These are phyloP conservation scores for Therioaphis trifolii DNA, from an alignment of 2,888 invertebrate species.

Conservation along the genomic window DNA sequence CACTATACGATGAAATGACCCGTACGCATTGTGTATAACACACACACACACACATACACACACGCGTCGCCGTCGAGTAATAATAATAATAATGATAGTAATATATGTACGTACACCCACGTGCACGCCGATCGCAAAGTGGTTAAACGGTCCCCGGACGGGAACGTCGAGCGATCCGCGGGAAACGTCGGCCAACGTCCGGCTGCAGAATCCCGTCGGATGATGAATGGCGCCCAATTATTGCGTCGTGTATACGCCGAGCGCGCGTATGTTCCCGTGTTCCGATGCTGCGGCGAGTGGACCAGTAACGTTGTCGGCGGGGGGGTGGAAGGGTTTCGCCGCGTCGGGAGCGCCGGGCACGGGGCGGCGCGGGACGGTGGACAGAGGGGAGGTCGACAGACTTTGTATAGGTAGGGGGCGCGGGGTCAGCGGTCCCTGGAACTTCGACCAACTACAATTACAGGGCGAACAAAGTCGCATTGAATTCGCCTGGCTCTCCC, in stretches of 20 bases:
- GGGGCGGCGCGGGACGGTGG: too few species aligned
- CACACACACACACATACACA: too few species aligned
- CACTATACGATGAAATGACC: not conserved
- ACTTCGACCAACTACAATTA: slow-evolving; percentile 52
- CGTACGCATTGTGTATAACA: too few species aligned
- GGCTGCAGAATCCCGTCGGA: slow-evolving; percentile 8
- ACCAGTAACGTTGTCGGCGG: too few species aligned
- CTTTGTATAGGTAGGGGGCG: slow-evolving; percentile 4
- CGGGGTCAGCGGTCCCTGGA: not conserved
- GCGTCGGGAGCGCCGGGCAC: not conserved
- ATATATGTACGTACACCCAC: not conserved
- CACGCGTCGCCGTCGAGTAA: too few species aligned
- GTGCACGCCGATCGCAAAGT: slow-evolving; percentile 1
- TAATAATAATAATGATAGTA: not conserved
- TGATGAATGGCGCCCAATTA: slow-evolving; percentile 47
- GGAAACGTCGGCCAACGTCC: slow-evolving; percentile 21
- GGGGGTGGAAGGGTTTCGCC: too few species aligned
- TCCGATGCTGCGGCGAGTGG: too few species aligned
- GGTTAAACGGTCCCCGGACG: slow-evolving; percentile 38
- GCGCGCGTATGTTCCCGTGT: too few species aligned
- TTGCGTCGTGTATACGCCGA: not conserved
- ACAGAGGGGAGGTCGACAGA: not conserved
- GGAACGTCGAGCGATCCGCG: slow-evolving; percentile 1
- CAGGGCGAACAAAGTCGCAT: slow-evolving; percentile 56
- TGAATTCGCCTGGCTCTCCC: slow-evolving; percentile 26